Base-by-base conservation (phyloP, 2,797 vertebrate species). In the Lindbergichthys nudifrons region DNA sequence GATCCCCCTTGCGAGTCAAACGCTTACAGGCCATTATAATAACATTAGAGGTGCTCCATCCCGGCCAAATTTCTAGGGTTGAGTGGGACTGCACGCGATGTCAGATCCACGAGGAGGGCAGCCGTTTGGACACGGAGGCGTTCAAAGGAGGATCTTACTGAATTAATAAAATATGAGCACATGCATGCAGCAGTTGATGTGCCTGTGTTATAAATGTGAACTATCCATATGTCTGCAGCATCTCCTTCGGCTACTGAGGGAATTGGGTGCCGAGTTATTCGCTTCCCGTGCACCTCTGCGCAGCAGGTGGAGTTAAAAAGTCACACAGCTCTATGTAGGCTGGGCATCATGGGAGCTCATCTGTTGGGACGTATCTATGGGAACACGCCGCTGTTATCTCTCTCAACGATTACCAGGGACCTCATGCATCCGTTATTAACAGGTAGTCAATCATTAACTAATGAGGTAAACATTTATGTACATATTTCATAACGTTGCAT, bases 301-400 rank as follows among this genome's bases (percentile, higher is more conserved):
- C 68, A 30, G 53, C 75, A 79, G 69, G 73, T 74, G 72, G 41
- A 8, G 57, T n/a, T 36, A 10, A 45, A 9, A 43, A 75, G 65
- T 32, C 67, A 23, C 43, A 18, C 45, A 23, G 14, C 3, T 73
- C 16, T 70, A 42, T 74, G 72, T 30, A 57, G 65, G 63, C 77
- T 39, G 63, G 59, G 83, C 72, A 81, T 90, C 90, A 81, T 21
- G 89, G 86, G 91, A 92, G 67, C 72, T 87, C 84, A 80, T 85
- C 84, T 93, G 90, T 91, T 92, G 73, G 80, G 86, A 78, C 53
- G 92, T 94, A 86, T 82, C 93, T 90, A 94, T 93, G 92, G 93
- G 67, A 92, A 94, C 93, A 72, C 73, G 15, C 46, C 3, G 64
- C 53, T 52, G 70, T 73, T 36, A 36, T 7, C 8, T 77, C 77